Percentiles rank a stretch among this genome's conserved stretches.
Conservation (phyloP, 92 coral and sea anemone species). For the Zoanthus solanderi region DNA sequence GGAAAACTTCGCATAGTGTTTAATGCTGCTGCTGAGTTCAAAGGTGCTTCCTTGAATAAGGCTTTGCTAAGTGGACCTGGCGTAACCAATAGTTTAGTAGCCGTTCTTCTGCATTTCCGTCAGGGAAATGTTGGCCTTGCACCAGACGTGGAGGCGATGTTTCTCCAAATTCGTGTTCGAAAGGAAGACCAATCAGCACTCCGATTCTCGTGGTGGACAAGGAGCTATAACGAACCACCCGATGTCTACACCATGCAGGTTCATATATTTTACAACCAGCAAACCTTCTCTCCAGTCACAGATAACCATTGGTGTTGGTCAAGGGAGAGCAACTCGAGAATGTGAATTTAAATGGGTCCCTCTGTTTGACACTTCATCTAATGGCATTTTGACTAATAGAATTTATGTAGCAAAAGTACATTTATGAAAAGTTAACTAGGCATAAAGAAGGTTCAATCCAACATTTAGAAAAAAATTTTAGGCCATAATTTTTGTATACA, state of each 20-base stretch:
- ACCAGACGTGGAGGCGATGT: slow-evolving; percentile 72
- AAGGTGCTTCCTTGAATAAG: slow-evolving; percentile 61
- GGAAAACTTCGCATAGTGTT: slow-evolving; percentile 65
- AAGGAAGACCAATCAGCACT: slow-evolving; percentile 66
- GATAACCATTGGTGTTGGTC: background rate
- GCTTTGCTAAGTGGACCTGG: slow-evolving; percentile 60
- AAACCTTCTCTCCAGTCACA: background rate
- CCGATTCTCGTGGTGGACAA: slow-evolving; percentile 45
- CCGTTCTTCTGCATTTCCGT: slow-evolving; percentile 63
- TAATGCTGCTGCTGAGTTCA: slow-evolving; percentile 60
- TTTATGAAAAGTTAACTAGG: background rate
- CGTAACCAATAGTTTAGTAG: slow-evolving; percentile 63
- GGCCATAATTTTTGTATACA: no score
- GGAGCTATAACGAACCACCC: slow-evolving; percentile 32
- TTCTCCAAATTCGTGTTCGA: slow-evolving; percentile 68
- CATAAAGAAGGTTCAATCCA: background rate
- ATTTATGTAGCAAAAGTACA: background rate
- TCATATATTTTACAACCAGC: slow-evolving; percentile 52
- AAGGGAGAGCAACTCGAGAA: background rate
- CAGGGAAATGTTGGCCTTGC: slow-evolving; percentile 60
- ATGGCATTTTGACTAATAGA: background rate
- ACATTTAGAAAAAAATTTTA: background rate
- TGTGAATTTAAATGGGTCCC: background rate
- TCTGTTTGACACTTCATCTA: background rate
- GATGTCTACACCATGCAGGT: slow-evolving; percentile 66